Evolutionary conservation across 2,113 vertebrate genomes (phyloP).

Genomic region (Corythornis madagascariensis): DNA sequence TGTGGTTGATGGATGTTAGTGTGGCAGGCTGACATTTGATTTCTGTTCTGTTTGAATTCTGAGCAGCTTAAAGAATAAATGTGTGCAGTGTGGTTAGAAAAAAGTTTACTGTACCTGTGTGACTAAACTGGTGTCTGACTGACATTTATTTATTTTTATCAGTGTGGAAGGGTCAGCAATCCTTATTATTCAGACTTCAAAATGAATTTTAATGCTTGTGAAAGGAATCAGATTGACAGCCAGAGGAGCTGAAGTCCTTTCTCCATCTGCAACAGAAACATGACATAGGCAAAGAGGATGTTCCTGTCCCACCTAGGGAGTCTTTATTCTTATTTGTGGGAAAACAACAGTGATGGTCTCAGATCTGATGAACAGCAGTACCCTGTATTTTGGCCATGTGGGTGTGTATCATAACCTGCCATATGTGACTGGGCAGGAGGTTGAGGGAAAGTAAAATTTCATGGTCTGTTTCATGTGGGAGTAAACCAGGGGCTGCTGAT

Average conservation of each 20-base stretch:
- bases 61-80: slow-evolving; percentile 36
- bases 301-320: background rate
- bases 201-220: slow-evolving; percentile 43
- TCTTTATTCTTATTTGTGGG: slow-evolving; percentile 3
- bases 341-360: background rate
- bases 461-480: background rate
- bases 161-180: slow-evolving; percentile 38
- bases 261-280: background rate
- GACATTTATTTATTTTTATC: slow-evolving; percentile 55
- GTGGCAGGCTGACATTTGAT: slow-evolving; percentile 43
- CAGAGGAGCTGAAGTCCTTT: background rate
- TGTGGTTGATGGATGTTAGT: slow-evolving; percentile 40
- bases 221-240: slow-evolving; percentile 22
- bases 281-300: background rate
- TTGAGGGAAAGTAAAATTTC: slow-evolving; percentile 21
- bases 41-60: slow-evolving; percentile 48
- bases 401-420: background rate
- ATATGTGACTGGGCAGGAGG: background rate
- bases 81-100: background rate
- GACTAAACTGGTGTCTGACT: slow-evolving; percentile 28
- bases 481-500: background rate
- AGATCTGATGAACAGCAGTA: background rate
- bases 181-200: slow-evolving; percentile 39
- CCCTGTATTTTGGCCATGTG: background rate
- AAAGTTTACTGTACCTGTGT: slow-evolving; percentile 13